Evolutionary conservation across 2,888 invertebrate species (phyloP).

Genomic region (Drosophila hawaiiensis): DNA sequence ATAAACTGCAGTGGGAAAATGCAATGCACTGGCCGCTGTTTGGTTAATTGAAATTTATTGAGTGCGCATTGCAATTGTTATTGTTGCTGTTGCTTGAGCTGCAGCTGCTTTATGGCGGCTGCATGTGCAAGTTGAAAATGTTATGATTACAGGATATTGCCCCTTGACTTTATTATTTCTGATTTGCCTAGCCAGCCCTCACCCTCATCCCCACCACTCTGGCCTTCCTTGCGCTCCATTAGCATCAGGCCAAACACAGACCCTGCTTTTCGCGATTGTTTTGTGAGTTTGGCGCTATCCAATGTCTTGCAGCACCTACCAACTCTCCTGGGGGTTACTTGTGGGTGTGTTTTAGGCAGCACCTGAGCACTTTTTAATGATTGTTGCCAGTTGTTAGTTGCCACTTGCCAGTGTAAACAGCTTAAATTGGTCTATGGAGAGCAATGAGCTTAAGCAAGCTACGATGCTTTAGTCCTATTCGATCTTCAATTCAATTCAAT

Average conservation of each 20-base stretch:
- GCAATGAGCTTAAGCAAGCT: not conserved
- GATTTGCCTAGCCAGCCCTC: constrained; percentile 44
- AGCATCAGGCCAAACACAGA: not conserved
- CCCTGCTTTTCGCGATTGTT: not conserved
- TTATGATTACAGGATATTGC: constrained; percentile 72
- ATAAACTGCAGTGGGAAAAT: constrained; percentile 46
- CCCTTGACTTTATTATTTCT: constrained; percentile 68
- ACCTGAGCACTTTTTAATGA: constrained; percentile 1
- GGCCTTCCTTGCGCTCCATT: not conserved
- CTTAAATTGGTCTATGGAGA: not conserved
- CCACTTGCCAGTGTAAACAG: not conserved
- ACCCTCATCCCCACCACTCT: not conserved
- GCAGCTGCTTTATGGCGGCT: constrained; percentile 25
- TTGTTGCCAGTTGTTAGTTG: not conserved
- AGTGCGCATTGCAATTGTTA: constrained; percentile 61
- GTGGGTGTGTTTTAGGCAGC: constrained; percentile 7
- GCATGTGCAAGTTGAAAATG: constrained; percentile 24
- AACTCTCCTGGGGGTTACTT: constrained; percentile 1
- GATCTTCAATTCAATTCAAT: not conserved
- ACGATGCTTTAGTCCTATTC: not conserved
- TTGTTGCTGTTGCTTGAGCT: constrained; percentile 16
- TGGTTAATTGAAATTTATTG: constrained; percentile 76
- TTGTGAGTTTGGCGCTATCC: constrained; percentile 27
- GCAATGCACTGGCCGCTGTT: constrained; percentile 40
- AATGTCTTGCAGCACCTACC: constrained; percentile 23